These are phyloP conservation scores for Plecotus auritus DNA, from an alignment of 2,113 vertebrate genomes.

Conservation along the genomic window DNA sequence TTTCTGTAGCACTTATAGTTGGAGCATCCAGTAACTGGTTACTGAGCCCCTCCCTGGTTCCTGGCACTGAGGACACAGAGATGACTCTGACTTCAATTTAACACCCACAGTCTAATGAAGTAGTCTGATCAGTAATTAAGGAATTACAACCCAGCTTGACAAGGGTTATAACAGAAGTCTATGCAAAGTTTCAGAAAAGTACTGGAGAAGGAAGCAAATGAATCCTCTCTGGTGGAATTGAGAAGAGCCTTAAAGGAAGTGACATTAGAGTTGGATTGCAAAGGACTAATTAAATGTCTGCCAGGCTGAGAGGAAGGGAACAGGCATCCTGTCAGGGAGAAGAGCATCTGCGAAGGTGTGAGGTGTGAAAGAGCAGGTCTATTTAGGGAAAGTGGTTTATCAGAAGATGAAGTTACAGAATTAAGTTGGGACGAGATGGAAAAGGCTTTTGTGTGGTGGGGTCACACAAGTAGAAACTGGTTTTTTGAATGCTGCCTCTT, in stretches of 20 bases:
- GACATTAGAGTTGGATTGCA: neutral
- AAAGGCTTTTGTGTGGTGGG: neutral
- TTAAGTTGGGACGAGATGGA: neutral
- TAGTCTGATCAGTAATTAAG: constrained; percentile 37
- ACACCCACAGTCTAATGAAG: neutral
- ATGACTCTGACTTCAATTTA: constrained; percentile 37
- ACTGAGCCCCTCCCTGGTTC: neutral
- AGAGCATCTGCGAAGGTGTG: neutral
- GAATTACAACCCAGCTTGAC: neutral
- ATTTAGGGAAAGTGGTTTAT: neutral
- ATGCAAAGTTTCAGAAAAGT: constrained; percentile 1
- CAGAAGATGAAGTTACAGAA: neutral
- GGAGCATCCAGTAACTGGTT: neutral
- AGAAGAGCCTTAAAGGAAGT: neutral
- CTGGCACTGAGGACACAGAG: neutral
- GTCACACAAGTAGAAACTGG: neutral
- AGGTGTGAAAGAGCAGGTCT: neutral
- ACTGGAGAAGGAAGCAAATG: neutral
- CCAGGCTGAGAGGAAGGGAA: neutral
- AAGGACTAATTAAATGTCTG: neutral
- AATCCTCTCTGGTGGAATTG: neutral
- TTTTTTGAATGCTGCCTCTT: neutral
- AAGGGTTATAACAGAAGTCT: neutral
- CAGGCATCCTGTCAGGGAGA: neutral
- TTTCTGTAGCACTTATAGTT: neutral